Evolutionary conservation across 2,888 invertebrate species (phyloP), one percentile per base, ranked within the genome.

Genomic region (Pardosa pseudoannulata): DNA sequence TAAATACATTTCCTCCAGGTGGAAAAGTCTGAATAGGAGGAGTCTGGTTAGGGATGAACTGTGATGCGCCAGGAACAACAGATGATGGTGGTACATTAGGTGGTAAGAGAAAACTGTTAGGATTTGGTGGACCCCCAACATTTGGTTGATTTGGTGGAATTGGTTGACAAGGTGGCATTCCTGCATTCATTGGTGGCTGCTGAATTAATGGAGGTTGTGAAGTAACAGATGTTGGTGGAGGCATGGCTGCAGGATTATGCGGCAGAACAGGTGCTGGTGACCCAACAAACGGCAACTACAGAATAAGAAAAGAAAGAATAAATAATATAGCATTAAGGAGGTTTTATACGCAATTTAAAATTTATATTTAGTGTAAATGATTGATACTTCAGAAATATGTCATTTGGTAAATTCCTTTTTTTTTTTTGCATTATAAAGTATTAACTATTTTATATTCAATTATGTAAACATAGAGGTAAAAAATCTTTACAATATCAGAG

Each of bases 31-130:
- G 28, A 1, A 74, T 39, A 56, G 50, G 23, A 7, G 74, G 28
- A 19, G 71, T 13, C 39, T 76, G 83, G 46, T 36, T 78, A 36
- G 71, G 78, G 65, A 83, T 71, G 23, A 64, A 83, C 50, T 71
- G 83, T 6, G 83, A 46, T 29, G 83, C n/a, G 16, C 39, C n/a
- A 6, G 81, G 68, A 39, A 68, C 19, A 36, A 71, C 64, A 19
- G 71, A 65, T 41, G 72, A 13, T 16, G 73, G 74, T n/a, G 72
- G 79, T 32, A 79, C n/a, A 28, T 19, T 46, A 41, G 70, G 79
- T 23, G 75, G 82, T 29, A 82, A 46, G 29, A 70, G 68, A 56
- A 62, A 82, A 19, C 39, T 70, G 16, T 41, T 41, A n/a, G 73
- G 27, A 62, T 36, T 81, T 56, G 32, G 32, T n/a, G 67, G 19